These are phyloP conservation scores for Timema podura DNA, from an alignment of 2,888 invertebrate genomes.

Conservation along the genomic window DNA sequence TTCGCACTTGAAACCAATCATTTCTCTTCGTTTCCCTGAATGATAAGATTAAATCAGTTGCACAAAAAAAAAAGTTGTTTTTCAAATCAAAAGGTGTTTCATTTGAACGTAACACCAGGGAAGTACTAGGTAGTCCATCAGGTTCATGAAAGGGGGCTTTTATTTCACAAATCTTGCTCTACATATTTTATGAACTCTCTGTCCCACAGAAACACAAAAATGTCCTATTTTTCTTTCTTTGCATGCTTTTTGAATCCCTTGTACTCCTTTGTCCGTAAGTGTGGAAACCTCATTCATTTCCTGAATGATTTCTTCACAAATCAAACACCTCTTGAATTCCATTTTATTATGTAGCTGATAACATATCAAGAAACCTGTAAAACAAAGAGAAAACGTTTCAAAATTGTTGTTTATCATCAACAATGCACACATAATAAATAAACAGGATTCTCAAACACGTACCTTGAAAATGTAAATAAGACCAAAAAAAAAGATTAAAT, in stretches of 20 bases:
- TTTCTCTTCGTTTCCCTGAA: constrained; percentile 7
- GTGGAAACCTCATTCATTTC: not conserved
- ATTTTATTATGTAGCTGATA: not conserved
- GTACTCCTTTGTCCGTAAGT: constrained; percentile 1
- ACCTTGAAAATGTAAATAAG: no score
- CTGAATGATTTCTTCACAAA: constrained; percentile 9
- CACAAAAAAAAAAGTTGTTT: constrained; percentile 11
- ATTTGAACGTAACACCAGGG: not conserved
- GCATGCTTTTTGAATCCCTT: not conserved
- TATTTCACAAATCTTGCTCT: not conserved
- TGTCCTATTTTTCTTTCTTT: constrained; percentile 9
- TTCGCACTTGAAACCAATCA: constrained; percentile 9
- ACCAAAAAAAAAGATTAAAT: no score
- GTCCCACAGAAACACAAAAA: not conserved
- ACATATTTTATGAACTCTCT: constrained; percentile 6
- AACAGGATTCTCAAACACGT: no score
- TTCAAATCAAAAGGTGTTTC: constrained; percentile 2
- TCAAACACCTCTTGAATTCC: constrained; percentile 5
- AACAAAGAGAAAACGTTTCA: no score
- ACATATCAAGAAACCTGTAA: not conserved
- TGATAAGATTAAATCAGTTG: not conserved
- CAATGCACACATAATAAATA: no score
- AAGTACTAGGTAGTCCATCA: not conserved
- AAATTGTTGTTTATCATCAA: no score
- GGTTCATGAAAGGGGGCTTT: constrained; percentile 12